Base-by-base conservation (phyloP, 2,797 vertebrate species). In the Chlorospingus semifuscus region DNA sequence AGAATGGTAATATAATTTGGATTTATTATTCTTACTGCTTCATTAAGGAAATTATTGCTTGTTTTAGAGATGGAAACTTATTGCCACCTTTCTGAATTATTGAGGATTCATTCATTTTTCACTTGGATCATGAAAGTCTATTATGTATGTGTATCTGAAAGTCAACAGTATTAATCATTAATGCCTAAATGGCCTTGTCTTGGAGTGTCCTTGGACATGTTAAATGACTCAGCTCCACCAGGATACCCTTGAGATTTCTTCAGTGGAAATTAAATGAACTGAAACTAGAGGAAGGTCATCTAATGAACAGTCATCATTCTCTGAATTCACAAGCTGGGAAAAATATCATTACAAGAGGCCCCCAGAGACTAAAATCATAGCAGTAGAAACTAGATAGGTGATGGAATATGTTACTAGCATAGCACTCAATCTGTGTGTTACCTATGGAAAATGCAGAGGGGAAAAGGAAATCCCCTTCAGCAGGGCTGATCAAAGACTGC, bases 51-150 rank as follows among this genome's bases (percentile, higher is more conserved):
- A 94, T 93, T 90, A 82, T 74, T 95, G 74, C 91, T 94, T 96
- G 49, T 88, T 95, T 96, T 95, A 93, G 66, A 53, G 63, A 90
- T 91, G 27, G 63, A 70, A 93, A 82, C n/a, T 89, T 93, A 61
- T 55, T 92, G 64, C 89, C 63, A 87, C 44, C 63, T 49, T 91
- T 76, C 63, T 97, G 83, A 96, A 96, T 96, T 96, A 97, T 93
- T 96, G 91, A 96, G 80, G 47, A 91, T 95, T 94, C 72, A 94
- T 96, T 96, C 93, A 87, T 97, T 96, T 96, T 96, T 95, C 83
- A 88, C 91, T 84, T 68, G 74, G 39, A 66, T 91, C 46, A 19
- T 86, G 44, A 82, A 94, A 95, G 64, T 93, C 83, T 88, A 93
- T 96, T 95, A 94, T 70, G 80, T 27, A 50, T 79, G 44, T 88